A percentile compares a stretch with the other conserved stretches of the same genome.
phyloP scores from a whole-genome alignment of 92 coral and sea anemone genomes.

The Paragorgia papillata region DNA sequence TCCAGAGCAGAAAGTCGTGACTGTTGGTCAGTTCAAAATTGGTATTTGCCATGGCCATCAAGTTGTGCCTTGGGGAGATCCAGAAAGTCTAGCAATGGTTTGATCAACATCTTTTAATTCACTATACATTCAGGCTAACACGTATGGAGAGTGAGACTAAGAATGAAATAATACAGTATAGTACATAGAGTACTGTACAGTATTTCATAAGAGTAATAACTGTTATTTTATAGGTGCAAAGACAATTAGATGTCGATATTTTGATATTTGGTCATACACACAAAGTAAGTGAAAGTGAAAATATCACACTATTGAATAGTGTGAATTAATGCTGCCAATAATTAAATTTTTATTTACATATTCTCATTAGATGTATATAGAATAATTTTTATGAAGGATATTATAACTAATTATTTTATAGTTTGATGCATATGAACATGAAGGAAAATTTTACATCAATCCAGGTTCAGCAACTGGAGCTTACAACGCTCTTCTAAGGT shows the following conservation, averaged over 20 bases:
- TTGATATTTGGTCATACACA: constrained; percentile 97
- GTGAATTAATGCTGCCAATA: too few species aligned
- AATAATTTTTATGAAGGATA: too few species aligned
- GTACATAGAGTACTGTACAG: too few species aligned
- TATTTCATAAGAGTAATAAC: too few species aligned
- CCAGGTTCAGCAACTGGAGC: constrained; percentile 99
- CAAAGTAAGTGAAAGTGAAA: constrained; percentile 49
- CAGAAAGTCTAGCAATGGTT: constrained; percentile 97
- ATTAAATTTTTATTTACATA: too few species aligned
- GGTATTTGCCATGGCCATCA: constrained; percentile 99
- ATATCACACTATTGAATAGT: too few species aligned
- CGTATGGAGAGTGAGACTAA: too few species aligned
- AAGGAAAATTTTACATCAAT: constrained; percentile 95
- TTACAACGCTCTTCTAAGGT: constrained; percentile 92
- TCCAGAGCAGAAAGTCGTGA: constrained; percentile 98
- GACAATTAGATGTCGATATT: constrained; percentile 97
- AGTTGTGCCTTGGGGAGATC: constrained; percentile 99
- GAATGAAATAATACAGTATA: too few species aligned
- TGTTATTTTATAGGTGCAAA: constrained; percentile 72
- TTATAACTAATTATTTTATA: neutral
- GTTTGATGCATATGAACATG: constrained; percentile 99
- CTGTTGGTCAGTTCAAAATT: constrained; percentile 97
- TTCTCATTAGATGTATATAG: too few species aligned
- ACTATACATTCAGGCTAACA: neutral
- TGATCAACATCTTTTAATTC: constrained; percentile 1